Evolutionary conservation across 1,140 invertebrate genomes (phyloP).

Genomic region (Heliconius himera): DNA sequence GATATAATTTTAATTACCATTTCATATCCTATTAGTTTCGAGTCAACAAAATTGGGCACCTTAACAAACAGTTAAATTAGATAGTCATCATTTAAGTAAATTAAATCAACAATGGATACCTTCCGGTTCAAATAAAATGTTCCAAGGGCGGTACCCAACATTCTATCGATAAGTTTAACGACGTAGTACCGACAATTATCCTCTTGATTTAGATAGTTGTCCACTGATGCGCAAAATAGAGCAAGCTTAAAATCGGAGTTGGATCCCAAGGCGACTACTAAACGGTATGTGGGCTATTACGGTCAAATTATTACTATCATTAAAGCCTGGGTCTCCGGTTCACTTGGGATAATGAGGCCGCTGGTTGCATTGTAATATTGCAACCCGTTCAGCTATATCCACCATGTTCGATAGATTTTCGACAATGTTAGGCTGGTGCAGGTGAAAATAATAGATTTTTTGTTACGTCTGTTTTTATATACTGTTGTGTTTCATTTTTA

Average conservation of each 20-base stretch:
- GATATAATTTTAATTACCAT: constrained; percentile 62
- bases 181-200: constrained; percentile 63
- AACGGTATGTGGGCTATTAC: constrained; percentile 72
- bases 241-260: constrained; percentile 69
- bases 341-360: constrained; percentile 62
- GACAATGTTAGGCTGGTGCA: not conserved
- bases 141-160: constrained; percentile 24
- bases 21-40: constrained; percentile 29
- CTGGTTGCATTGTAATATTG: constrained; percentile 57
- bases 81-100: constrained; percentile 5
- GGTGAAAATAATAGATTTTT: not conserved
- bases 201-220: constrained; percentile 70
- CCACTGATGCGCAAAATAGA: constrained; percentile 73
- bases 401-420: not conserved
- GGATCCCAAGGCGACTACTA: constrained; percentile 73
- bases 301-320: constrained; percentile 78
- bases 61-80: not conserved
- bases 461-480: not conserved
- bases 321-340: constrained; percentile 59
- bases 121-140: constrained; percentile 14
- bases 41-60: constrained; percentile 10
- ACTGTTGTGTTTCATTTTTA: no score
- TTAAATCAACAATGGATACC: constrained; percentile 11
- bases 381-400: constrained; percentile 47
- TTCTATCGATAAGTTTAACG: constrained; percentile 57